These are phyloP conservation scores for Nymphalis io DNA, from an alignment of 1,140 invertebrate species.

Conservation along the genomic window DNA sequence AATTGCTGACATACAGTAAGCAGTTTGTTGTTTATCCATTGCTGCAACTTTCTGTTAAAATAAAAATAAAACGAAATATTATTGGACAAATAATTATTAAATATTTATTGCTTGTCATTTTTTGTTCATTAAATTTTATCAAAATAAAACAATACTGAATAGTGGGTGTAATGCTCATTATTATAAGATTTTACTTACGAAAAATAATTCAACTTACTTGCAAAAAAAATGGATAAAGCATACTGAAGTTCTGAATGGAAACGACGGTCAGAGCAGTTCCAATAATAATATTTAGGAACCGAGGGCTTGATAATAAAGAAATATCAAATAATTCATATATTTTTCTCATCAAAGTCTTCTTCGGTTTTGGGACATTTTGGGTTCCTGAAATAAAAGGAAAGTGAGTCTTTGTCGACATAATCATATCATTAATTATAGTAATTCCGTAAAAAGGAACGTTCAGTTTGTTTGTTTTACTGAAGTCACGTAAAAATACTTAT, in stretches of 20 bases:
- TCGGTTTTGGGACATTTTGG: constrained; percentile 38
- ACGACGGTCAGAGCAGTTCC: constrained; percentile 85
- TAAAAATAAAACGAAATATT: constrained; percentile 30
- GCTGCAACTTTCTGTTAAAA: constrained; percentile 74
- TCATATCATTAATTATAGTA: no score
- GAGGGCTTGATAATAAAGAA: constrained; percentile 80
- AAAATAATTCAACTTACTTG: constrained; percentile 64
- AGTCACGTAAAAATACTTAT: no score
- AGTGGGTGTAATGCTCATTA: no score
- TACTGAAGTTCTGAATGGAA: constrained; percentile 85
- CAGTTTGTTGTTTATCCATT: constrained; percentile 81
- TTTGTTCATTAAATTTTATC: no score
- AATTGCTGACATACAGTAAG: constrained; percentile 84
- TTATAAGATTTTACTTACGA: background rate
- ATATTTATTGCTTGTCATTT: no score
- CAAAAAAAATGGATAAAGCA: constrained; percentile 85
- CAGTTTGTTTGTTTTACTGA: no score
- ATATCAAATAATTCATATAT: constrained; percentile 81
- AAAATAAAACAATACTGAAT: no score
- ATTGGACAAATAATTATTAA: no score
- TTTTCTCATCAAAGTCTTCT: constrained; percentile 61
- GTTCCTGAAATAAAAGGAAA: constrained; percentile 50
- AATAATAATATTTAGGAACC: constrained; percentile 84
- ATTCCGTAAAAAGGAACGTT: no score
- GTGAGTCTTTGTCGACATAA: background rate